Conservation (phyloP, 2,113 vertebrate genomes). For the Eolophus roseicapilla region DNA sequence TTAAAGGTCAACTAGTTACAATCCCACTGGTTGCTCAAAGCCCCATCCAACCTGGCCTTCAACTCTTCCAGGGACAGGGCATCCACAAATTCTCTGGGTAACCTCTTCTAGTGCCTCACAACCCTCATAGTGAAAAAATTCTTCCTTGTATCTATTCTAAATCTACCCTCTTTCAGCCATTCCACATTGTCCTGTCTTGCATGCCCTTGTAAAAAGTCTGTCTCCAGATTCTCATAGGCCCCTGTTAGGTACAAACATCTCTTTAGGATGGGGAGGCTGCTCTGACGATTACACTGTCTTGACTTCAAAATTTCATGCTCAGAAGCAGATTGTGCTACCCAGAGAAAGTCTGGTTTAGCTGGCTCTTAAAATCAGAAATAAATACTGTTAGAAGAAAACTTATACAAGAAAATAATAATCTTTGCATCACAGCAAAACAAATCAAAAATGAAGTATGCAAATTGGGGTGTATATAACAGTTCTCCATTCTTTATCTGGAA, state of each 20-base stretch:
- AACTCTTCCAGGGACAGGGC: not conserved
- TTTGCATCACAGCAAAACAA: not conserved
- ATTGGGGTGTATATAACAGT: not conserved
- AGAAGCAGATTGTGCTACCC: not conserved
- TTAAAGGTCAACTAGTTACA: not conserved
- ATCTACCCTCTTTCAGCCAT: not conserved
- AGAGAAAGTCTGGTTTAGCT: not conserved
- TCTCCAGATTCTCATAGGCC: not conserved
- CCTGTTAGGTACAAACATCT: not conserved
- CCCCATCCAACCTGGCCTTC: not conserved
- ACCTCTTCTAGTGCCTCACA: not conserved
- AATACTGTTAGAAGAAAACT: not conserved
- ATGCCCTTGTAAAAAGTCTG: not conserved
- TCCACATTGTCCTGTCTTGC: not conserved
- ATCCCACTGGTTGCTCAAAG: accelerated
- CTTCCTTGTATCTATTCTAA: not conserved
- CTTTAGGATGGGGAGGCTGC: not conserved
- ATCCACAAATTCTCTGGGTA: not conserved
- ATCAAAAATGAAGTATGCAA: not conserved
- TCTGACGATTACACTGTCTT: not conserved
- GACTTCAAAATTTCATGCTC: not conserved
- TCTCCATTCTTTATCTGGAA: not conserved
- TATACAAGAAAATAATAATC: not conserved
- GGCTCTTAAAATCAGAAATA: not conserved
- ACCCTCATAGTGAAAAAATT: not conserved